These are phyloP conservation scores for Heliothis peltigera DNA, from an alignment of 2,888 invertebrate species.

Conservation along the genomic window DNA sequence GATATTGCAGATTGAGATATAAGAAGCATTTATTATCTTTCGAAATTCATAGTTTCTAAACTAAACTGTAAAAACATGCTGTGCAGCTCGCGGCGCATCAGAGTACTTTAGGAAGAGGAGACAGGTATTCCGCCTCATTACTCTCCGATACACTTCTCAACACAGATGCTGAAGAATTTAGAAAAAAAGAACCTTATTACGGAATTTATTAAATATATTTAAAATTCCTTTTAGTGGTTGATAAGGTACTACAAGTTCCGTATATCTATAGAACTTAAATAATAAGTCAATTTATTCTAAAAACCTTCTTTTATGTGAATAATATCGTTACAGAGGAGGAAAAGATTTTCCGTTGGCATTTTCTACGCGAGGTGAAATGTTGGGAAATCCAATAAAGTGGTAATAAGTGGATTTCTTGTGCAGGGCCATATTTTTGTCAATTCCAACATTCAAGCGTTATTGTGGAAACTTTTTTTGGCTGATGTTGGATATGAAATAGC, in stretches of 20 bases:
- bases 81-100: no score
- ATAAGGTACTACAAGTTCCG: conserved; percentile 20
- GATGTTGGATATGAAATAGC: conserved; percentile 32
- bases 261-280: conserved; percentile 51
- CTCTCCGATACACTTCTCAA: no score
- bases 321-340: conserved; percentile 68
- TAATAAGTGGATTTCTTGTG: conserved; percentile 81
- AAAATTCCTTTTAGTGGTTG: conserved; percentile 10
- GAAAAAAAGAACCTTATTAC: no score
- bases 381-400: conserved; percentile 83
- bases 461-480: conserved; percentile 60
- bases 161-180: no score
- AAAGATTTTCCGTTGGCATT: conserved; percentile 72
- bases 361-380: conserved; percentile 75
- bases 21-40: no score
- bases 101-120: no score
- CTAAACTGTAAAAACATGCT: no score
- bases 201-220: no score
- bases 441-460: conserved; percentile 71
- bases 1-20: not conserved
- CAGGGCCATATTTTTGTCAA: conserved; percentile 78
- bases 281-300: conserved; percentile 60
- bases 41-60: no score
- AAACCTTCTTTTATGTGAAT: conserved; percentile 68
- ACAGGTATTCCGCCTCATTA: no score